Evolutionary conservation across 92 coral and sea anemone species (phyloP).

Genomic region (Epizoanthus illoricatus): DNA sequence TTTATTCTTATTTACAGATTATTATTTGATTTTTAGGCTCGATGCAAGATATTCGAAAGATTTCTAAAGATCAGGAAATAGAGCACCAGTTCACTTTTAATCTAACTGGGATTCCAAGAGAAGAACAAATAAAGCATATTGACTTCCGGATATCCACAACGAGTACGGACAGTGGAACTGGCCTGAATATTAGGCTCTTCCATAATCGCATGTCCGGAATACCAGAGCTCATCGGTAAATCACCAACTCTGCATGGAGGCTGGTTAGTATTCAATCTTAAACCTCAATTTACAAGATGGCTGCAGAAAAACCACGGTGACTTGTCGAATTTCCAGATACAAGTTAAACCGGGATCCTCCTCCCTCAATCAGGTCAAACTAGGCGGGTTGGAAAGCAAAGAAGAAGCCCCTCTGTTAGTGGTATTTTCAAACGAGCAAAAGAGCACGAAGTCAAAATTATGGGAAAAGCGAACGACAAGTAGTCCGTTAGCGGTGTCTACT

Average conservation of each 20-base stretch:
- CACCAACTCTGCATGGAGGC: constrained; percentile 13
- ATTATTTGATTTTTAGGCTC: constrained; percentile 10
- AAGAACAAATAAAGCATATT: constrained; percentile 11
- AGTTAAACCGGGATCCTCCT: background rate
- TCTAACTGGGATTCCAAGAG: constrained; percentile 23
- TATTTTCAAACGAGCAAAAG: constrained; percentile 28
- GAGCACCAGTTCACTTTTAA: constrained; percentile 6
- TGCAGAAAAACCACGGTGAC: background rate
- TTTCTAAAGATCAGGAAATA: constrained; percentile 14
- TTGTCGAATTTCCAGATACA: constrained; percentile 15
- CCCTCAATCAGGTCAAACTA: background rate
- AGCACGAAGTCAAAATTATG: background rate
- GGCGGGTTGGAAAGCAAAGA: constrained; percentile 3
- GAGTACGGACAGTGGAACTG: background rate
- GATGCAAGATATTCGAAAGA: background rate
- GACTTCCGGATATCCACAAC: constrained; percentile 18
- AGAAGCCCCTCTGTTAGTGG: constrained; percentile 22
- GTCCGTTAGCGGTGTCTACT: no score
- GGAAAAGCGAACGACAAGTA: background rate
- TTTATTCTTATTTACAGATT: background rate
- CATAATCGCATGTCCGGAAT: background rate
- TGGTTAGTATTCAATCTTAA: constrained; percentile 26
- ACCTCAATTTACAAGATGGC: constrained; percentile 21
- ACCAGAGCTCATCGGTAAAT: constrained; percentile 4
- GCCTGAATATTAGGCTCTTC: constrained; percentile 23